Evolutionary conservation across 2,797 vertebrate species (phyloP).

Genomic region (Staurois parvus): DNA sequence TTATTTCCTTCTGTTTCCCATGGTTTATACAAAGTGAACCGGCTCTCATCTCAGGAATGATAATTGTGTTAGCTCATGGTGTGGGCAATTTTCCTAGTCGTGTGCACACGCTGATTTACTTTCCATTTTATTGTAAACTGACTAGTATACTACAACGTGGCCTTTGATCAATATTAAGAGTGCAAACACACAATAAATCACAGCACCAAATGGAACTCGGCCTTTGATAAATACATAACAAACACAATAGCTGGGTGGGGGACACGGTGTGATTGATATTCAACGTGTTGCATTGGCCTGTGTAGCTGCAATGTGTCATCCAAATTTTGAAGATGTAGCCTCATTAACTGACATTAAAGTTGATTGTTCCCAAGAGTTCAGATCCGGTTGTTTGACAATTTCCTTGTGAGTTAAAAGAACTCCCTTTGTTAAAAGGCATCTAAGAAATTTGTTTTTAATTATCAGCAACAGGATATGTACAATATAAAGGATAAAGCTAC

Average conservation of each 20-base stretch:
- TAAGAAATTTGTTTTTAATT: too few relatives aligned
- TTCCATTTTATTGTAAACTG: background rate
- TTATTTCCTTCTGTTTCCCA: too few relatives aligned
- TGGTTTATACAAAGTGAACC: background rate
- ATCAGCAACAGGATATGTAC: too few relatives aligned
- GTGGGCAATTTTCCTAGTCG: background rate
- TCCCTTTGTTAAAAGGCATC: too few relatives aligned
- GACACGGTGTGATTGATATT: background rate
- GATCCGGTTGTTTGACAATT: too few relatives aligned
- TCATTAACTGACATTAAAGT: background rate
- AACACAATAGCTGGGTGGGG: background rate
- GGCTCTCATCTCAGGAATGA: background rate
- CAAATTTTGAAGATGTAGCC: background rate
- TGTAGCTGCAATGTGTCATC: background rate
- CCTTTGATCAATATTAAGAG: conserved; percentile 22
- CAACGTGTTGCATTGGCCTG: background rate
- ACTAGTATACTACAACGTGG: background rate
- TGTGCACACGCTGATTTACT: background rate
- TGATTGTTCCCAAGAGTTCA: too few relatives aligned
- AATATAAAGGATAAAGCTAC: too few relatives aligned
- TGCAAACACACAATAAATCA: background rate
- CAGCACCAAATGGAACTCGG: background rate
- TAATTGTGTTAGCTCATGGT: background rate
- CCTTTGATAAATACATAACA: conserved; percentile 16
- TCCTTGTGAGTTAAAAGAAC: too few relatives aligned